phyloP scores from a whole-genome alignment of 2,113 vertebrate genomes.

The Salvelinus namaycush region DNA sequence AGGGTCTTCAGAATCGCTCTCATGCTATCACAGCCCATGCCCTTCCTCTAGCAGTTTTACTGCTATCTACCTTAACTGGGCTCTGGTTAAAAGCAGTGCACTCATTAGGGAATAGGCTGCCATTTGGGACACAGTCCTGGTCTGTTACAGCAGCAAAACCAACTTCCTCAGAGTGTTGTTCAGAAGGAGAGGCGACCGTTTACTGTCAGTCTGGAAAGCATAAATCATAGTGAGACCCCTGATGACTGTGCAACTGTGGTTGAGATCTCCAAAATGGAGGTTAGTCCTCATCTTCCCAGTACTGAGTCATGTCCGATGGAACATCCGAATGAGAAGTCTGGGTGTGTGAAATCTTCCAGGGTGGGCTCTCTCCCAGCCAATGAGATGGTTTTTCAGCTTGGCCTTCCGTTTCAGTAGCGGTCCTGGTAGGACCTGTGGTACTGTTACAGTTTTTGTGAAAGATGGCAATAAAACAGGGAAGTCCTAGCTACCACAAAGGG shows the following conservation, averaged over 20 bases:
- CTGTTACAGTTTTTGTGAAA: slow-evolving; percentile 55
- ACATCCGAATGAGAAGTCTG: slow-evolving; percentile 38
- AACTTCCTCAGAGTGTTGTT: slow-evolving; percentile 62
- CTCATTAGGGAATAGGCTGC: no score
- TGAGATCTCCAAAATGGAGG: slow-evolving; percentile 32
- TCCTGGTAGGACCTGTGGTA: slow-evolving; percentile 44
- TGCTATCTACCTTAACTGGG: no score
- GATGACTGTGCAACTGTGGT: slow-evolving; percentile 74
- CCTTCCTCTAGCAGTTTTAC: no score
- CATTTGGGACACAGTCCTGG: no score
- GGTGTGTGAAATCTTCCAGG: slow-evolving; percentile 46
- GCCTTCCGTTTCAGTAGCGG: slow-evolving; percentile 49
- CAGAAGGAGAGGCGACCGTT: slow-evolving; percentile 61
- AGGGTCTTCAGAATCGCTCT: no score
- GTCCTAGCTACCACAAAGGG: slow-evolving; percentile 39
- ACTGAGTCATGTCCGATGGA: slow-evolving; percentile 63
- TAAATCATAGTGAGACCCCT: slow-evolving; percentile 62
- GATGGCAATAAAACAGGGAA: slow-evolving; percentile 42
- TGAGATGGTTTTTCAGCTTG: slow-evolving; percentile 32
- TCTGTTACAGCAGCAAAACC: background rate
- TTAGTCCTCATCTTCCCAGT: slow-evolving; percentile 51
- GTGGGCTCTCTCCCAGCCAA: slow-evolving; percentile 21
- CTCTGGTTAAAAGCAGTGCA: no score
- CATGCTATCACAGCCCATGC: no score
- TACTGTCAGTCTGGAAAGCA: slow-evolving; percentile 54